Evolutionary conservation across 2,888 invertebrate species (phyloP).

Genomic region (Drosophila colorata): DNA sequence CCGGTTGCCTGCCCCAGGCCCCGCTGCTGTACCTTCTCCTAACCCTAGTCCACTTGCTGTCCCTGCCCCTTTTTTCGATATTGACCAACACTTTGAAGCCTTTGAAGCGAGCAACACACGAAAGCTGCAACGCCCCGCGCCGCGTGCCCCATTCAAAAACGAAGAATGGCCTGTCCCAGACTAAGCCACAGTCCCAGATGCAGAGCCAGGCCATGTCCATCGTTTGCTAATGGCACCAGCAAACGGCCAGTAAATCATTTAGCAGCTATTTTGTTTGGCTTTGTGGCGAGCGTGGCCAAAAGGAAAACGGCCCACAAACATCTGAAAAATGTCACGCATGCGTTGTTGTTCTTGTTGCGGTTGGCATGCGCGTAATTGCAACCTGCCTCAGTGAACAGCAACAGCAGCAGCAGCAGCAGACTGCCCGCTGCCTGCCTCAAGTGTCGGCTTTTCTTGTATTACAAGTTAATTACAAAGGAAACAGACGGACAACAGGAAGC

Average conservation of each 20-base stretch:
- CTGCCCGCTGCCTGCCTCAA: no score
- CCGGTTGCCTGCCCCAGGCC: conserved; percentile 33
- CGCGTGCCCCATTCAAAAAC: conserved; percentile 40
- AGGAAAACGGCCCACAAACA: conserved; percentile 62
- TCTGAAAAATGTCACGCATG: conserved; percentile 81
- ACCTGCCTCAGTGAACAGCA: background rate
- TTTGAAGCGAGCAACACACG: conserved; percentile 3
- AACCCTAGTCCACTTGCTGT: conserved; percentile 12
- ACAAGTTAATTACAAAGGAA: conserved; percentile 33
- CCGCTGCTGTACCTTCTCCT: conserved; percentile 5
- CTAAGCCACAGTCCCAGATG: no score
- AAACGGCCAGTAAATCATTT: conserved; percentile 74
- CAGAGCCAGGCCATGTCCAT: conserved; percentile 1
- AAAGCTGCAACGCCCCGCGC: conserved; percentile 32
- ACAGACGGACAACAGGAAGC: conserved; percentile 18
- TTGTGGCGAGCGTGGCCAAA: conserved; percentile 45
- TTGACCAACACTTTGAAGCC: conserved; percentile 48
- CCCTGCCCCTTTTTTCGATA: conserved; percentile 36
- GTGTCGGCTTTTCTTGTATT: conserved; percentile 10
- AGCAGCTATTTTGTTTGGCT: conserved; percentile 50
- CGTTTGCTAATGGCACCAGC: conserved; percentile 34
- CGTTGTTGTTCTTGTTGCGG: conserved; percentile 29
- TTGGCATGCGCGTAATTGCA: conserved; percentile 35
- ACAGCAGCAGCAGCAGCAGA: background rate
- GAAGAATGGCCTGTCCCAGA: no score